Evolutionary conservation across 2,113 vertebrate species (phyloP).

Genomic region (Potamarius usumacintae): DNA sequence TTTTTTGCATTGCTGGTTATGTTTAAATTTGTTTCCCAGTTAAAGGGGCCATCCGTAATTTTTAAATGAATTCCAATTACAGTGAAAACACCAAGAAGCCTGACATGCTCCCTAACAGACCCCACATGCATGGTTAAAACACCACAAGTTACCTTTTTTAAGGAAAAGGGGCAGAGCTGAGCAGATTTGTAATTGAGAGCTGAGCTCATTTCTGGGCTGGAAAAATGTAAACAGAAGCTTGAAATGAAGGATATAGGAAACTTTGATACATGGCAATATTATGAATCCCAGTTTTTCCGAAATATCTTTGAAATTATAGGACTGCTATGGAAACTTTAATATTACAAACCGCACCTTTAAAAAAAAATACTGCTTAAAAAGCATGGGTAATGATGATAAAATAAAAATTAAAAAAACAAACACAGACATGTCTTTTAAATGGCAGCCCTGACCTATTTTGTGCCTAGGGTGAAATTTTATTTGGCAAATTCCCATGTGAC

Average conservation of each 20-base stretch:
- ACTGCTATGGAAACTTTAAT: background rate
- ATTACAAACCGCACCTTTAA: background rate
- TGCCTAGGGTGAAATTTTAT: background rate
- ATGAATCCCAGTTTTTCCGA: background rate
- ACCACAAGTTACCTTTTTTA: background rate
- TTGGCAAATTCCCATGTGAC: background rate
- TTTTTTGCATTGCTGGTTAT: background rate
- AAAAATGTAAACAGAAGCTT: background rate
- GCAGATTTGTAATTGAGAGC: background rate
- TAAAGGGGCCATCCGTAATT: background rate
- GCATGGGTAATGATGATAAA: background rate
- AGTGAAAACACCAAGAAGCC: background rate
- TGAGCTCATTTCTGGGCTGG: background rate
- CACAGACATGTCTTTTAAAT: background rate
- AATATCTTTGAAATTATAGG: background rate
- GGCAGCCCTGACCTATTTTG: background rate
- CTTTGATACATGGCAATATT: background rate
- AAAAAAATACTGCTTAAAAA: background rate
- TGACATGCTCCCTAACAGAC: background rate
- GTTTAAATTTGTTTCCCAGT: background rate
- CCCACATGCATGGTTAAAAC: too few relatives aligned
- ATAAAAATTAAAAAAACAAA: too few relatives aligned
- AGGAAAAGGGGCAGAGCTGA: background rate
- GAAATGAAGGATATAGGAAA: background rate
- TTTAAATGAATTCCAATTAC: background rate